These are phyloP conservation scores for Scaptomyza reducta DNA, from an alignment of 2,888 invertebrate genomes.

Conservation along the genomic window DNA sequence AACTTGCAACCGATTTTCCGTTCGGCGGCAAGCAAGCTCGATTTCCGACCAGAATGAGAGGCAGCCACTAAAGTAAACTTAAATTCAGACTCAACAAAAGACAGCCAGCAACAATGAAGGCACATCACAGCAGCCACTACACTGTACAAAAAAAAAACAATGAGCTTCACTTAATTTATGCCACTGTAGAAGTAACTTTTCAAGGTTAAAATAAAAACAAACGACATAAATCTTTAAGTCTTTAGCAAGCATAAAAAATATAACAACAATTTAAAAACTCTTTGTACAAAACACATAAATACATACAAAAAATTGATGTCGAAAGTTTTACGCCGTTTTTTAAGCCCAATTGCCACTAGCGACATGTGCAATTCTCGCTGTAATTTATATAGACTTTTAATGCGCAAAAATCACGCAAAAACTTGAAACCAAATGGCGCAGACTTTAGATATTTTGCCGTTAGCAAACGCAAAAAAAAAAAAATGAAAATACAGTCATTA, in stretches of 20 bases:
- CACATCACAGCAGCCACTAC: neutral
- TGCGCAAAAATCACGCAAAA: constrained; percentile 59
- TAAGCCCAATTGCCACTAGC: no score
- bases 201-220: no score
- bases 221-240: no score
- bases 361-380: constrained; percentile 10
- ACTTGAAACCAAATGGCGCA: constrained; percentile 33
- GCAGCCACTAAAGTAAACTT: neutral
- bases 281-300: no score
- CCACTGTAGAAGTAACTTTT: no score
- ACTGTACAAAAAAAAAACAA: constrained; percentile 13
- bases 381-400: constrained; percentile 44
- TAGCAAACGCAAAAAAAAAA: neutral
- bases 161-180: no score
- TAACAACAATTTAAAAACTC: no score
- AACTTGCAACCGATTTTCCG: constrained; percentile 17
- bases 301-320: no score
- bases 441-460: constrained; percentile 56
- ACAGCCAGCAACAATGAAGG: constrained; percentile 4
- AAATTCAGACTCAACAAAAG: constrained; percentile 10
- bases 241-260: no score
- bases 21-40: constrained; percentile 2
- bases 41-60: neutral
- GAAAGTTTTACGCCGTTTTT: neutral
- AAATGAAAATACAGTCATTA: constrained; percentile 53